A percentile compares a stretch with the other conserved stretches of the same genome.
Evolutionary conservation across 2,113 vertebrate genomes (phyloP).

Genomic region (Coturnix japonica): DNA sequence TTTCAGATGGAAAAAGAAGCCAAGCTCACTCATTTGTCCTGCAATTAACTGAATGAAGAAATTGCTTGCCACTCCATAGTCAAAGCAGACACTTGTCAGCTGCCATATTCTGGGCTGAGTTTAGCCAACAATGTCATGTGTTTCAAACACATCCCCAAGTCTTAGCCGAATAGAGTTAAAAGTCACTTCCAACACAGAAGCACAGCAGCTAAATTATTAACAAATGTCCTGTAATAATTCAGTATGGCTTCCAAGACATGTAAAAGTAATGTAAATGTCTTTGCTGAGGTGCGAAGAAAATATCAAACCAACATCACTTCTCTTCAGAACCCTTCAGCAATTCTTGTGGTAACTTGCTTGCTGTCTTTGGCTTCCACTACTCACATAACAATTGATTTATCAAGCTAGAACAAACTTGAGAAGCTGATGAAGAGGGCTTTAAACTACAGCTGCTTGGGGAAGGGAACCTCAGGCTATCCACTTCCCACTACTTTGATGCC

Average conservation of each 20-base stretch:
- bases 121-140: background rate
- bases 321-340: background rate
- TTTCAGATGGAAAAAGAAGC: background rate
- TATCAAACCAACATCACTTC: background rate
- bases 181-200: background rate
- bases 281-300: background rate
- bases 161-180: background rate
- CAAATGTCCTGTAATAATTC: background rate
- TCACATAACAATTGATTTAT: background rate
- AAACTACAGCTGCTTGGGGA: background rate
- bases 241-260: background rate
- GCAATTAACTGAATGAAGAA: constrained; percentile 3
- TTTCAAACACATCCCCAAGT: background rate
- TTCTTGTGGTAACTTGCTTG: background rate
- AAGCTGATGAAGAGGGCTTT: background rate
- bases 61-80: background rate
- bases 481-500: background rate
- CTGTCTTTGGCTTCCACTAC: background rate
- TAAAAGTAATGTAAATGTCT: background rate
- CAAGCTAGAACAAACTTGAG: background rate
- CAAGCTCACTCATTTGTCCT: background rate
- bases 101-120: background rate
- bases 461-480: background rate
- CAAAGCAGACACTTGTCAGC: background rate
- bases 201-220: background rate